A percentile compares a stretch with the other conserved stretches of the same genome.
These are phyloP conservation scores for Antidorcas marsupialis DNA, from an alignment of 2,113 vertebrate species.

Conservation along the genomic window DNA sequence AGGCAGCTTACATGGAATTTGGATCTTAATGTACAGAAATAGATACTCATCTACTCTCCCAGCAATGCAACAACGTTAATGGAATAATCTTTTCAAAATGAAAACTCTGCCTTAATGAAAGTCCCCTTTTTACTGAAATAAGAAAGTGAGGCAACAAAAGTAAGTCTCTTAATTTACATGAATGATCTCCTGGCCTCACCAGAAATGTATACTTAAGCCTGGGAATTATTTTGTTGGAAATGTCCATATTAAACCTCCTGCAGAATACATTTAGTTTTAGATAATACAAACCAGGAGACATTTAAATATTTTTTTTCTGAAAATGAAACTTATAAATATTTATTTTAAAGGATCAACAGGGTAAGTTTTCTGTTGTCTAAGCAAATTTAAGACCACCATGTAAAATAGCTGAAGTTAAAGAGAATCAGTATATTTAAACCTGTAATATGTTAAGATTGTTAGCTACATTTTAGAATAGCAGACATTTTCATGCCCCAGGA, in stretches of 20 bases:
- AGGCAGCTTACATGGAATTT: slow-evolving; percentile 35
- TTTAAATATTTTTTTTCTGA: slow-evolving; percentile 51
- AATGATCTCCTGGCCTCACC: slow-evolving; percentile 70
- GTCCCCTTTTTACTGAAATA: slow-evolving; percentile 37
- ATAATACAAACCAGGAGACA: slow-evolving; percentile 61
- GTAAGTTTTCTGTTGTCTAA: slow-evolving; percentile 54
- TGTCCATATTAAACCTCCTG: slow-evolving; percentile 60
- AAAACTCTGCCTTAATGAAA: slow-evolving; percentile 69
- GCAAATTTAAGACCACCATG: slow-evolving; percentile 44
- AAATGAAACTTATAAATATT: slow-evolving; percentile 80
- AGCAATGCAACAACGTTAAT: slow-evolving; percentile 56
- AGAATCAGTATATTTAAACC: slow-evolving; percentile 36
- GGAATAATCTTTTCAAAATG: slow-evolving; percentile 62
- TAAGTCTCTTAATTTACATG: slow-evolving; percentile 63
- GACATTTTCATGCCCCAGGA: slow-evolving; percentile 37
- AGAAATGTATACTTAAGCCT: slow-evolving; percentile 58
- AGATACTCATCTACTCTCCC: slow-evolving; percentile 58
- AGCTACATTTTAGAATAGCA: slow-evolving; percentile 41
- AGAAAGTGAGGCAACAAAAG: slow-evolving; percentile 28
- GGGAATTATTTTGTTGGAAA: slow-evolving; percentile 52
- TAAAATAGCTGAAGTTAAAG: slow-evolving; percentile 40
- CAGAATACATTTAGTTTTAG: slow-evolving; percentile 63
- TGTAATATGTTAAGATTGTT: slow-evolving; percentile 13
- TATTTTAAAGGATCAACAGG: slow-evolving; percentile 76
- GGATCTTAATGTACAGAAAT: slow-evolving; percentile 67